phyloP scores from a whole-genome alignment of 2,888 invertebrate species.

The Balanococcus diminutus region DNA sequence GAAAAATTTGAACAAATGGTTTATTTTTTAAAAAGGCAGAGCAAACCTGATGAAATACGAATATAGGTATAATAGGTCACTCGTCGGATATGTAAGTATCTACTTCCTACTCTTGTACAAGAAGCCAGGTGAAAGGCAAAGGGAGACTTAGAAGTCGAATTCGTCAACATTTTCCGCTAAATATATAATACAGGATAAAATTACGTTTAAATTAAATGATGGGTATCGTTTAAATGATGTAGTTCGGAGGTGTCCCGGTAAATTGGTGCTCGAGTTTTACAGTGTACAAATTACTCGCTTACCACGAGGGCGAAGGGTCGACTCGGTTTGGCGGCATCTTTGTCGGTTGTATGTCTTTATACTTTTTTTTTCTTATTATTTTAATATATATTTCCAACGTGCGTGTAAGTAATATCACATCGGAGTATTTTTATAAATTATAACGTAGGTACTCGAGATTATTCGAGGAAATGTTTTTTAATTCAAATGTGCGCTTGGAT shows the following conservation, averaged over 20 bases:
- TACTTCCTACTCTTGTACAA: too few species aligned
- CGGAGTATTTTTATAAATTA: background rate
- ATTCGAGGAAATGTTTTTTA: conserved; percentile 26
- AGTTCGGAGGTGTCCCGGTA: conserved; percentile 48
- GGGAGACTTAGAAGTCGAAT: background rate
- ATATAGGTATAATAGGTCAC: too few species aligned
- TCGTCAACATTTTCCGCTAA: conserved; percentile 35
- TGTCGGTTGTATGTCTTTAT: conserved; percentile 33
- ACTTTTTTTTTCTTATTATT: background rate
- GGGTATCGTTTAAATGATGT: conserved; percentile 36
- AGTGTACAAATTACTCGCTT: conserved; percentile 41
- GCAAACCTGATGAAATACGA: too few species aligned
- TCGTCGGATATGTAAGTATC: too few species aligned
- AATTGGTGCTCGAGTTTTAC: conserved; percentile 44
- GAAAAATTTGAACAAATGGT: too few species aligned
- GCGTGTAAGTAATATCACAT: background rate
- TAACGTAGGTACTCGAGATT: background rate
- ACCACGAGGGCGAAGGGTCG: conserved; percentile 39
- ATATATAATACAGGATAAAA: conserved; percentile 16
- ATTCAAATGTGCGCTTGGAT: background rate
- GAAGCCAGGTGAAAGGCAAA: background rate
- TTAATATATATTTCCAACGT: background rate
- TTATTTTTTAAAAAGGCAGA: too few species aligned
- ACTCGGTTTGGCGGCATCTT: conserved; percentile 45
- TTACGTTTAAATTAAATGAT: conserved; percentile 45